Evolutionary conservation across 1,140 invertebrate genomes (phyloP).

Genomic region (Musca domestica): DNA sequence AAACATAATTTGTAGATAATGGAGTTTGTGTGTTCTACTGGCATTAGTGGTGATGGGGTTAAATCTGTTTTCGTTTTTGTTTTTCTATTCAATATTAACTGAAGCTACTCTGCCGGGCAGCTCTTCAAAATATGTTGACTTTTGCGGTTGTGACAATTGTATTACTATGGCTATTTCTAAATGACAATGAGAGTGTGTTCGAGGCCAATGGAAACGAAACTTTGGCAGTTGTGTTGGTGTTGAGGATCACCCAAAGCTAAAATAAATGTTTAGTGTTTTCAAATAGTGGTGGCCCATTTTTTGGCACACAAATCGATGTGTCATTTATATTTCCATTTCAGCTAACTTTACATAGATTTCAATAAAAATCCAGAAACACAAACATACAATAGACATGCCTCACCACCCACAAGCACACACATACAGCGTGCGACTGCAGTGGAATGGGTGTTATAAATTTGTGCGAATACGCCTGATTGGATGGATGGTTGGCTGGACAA

Average conservation of each 20-base stretch:
- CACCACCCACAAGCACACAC: not conserved
- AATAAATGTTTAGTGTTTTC: too few species aligned
- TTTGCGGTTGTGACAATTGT: not conserved
- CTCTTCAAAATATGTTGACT: not conserved
- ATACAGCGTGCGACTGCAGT: not conserved
- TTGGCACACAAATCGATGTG: not conserved
- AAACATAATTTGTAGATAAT: conserved; percentile 8
- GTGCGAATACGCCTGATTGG: not conserved
- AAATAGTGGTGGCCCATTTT: too few species aligned
- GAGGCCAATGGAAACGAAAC: too few species aligned
- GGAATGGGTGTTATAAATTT: not conserved
- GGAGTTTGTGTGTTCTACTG: not conserved
- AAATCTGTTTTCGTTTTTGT: too few species aligned
- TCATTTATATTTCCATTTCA: not conserved
- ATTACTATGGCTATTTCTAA: not conserved
- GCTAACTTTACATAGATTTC: not conserved
- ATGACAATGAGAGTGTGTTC: not conserved
- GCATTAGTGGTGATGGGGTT: too few species aligned
- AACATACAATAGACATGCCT: not conserved
- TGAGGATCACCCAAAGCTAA: too few species aligned
- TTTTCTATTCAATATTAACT: too few species aligned
- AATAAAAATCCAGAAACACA: not conserved
- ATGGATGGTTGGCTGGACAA: not conserved
- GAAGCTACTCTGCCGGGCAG: too few species aligned
- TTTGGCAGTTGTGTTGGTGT: too few species aligned